Evolutionary conservation across 2,888 invertebrate species (phyloP).

Genomic region (Rotaria magnacalcarata): DNA sequence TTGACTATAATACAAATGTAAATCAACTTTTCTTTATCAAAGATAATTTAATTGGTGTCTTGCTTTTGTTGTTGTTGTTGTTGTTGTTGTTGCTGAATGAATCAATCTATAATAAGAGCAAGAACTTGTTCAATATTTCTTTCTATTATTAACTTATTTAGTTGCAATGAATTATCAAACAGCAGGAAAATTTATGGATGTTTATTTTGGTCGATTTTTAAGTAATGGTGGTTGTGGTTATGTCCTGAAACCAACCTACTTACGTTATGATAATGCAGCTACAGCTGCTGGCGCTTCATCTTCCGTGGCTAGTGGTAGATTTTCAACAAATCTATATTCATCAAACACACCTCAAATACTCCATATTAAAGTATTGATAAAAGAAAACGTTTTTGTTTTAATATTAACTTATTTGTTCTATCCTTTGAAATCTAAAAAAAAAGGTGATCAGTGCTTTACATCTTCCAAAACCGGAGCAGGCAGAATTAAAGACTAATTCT

Average conservation of each 20-base stretch:
- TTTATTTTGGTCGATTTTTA: slow-evolving; percentile 65
- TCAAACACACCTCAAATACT: slow-evolving; percentile 26
- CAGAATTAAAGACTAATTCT: slow-evolving; percentile 39
- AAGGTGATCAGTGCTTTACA: slow-evolving; percentile 44
- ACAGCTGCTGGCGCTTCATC: background rate
- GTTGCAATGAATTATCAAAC: slow-evolving; percentile 66
- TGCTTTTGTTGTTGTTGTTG: no score
- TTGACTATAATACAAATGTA: no score
- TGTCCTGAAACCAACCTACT: slow-evolving; percentile 64
- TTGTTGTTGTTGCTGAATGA: no score
- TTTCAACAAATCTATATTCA: background rate
- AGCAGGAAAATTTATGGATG: slow-evolving; percentile 65
- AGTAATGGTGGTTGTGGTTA: slow-evolving; percentile 66
- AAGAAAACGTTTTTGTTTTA: background rate
- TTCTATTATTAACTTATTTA: slow-evolving; percentile 49
- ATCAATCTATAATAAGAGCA: no score
- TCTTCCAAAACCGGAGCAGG: slow-evolving; percentile 35
- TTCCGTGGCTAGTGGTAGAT: background rate
- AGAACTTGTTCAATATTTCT: no score
- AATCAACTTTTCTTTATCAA: no score
- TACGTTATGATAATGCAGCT: slow-evolving; percentile 58
- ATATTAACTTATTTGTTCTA: background rate
- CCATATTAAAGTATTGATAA: slow-evolving; percentile 12
- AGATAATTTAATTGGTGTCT: no score
- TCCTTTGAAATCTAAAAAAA: background rate